phyloP scores from a whole-genome alignment of 2,797 vertebrate species.

The Gadopsis bispinosus region DNA sequence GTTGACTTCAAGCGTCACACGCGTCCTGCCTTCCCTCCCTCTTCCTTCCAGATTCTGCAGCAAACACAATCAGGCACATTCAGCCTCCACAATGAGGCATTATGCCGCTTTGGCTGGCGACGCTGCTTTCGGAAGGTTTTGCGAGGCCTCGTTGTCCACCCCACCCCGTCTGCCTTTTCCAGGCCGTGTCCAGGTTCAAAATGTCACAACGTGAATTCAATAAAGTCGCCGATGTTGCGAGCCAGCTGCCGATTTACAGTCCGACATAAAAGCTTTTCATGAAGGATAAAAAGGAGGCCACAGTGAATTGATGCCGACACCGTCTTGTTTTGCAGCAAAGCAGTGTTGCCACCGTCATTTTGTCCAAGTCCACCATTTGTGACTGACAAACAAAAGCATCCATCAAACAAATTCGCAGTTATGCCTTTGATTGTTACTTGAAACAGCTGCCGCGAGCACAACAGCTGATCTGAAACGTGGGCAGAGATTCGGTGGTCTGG shows the following conservation, averaged over 20 bases:
- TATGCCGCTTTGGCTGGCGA: conserved; percentile 74
- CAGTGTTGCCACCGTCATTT: no score
- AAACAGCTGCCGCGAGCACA: background rate
- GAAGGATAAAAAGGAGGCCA: conserved; percentile 14
- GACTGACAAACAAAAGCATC: background rate
- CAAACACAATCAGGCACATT: conserved; percentile 80
- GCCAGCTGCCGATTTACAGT: conserved; percentile 22
- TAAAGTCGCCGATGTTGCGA: conserved; percentile 38
- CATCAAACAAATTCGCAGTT: background rate
- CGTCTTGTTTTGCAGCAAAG: no score
- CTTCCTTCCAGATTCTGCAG: conserved; percentile 71
- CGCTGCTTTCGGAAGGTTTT: conserved; percentile 68
- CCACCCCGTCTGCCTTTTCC: conserved; percentile 12
- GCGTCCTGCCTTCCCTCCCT: conserved; percentile 55
- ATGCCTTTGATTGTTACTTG: background rate
- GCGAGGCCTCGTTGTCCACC: conserved; percentile 75
- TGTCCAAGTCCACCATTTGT: background rate
- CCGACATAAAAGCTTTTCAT: conserved; percentile 15
- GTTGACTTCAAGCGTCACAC: conserved; percentile 73
- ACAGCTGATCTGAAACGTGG: background rate
- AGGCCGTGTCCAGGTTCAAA: conserved; percentile 62
- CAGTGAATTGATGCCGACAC: background rate
- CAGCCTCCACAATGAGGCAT: conserved; percentile 79
- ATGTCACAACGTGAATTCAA: conserved; percentile 71
- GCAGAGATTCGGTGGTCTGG: conserved; percentile 6